phyloP scores from a whole-genome alignment of 2,113 vertebrate species.

The Calidris pugnax region DNA sequence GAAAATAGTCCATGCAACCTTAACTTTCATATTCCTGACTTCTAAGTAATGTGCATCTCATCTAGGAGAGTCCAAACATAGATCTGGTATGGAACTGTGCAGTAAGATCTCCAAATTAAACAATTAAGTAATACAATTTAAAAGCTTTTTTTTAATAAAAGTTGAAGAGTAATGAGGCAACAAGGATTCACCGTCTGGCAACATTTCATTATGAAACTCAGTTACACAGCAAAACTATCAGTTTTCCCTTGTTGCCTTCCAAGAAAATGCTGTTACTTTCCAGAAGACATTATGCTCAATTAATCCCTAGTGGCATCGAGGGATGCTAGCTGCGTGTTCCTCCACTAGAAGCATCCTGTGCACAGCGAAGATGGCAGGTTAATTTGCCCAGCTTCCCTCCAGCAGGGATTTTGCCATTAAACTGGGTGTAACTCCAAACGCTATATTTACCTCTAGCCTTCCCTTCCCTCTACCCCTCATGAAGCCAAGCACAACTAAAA shows the following conservation, averaged over 20 bases:
- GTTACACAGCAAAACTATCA: slow-evolving; percentile 6
- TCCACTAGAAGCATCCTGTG: background rate
- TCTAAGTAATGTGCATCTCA: background rate
- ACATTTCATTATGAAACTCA: slow-evolving; percentile 16
- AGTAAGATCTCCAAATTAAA: background rate
- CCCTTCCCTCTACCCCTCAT: background rate
- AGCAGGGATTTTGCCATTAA: background rate
- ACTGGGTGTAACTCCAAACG: background rate
- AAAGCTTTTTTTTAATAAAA: slow-evolving; percentile 17
- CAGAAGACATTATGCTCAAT: slow-evolving; percentile 28
- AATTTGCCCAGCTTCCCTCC: background rate
- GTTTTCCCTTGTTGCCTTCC: slow-evolving; percentile 27
- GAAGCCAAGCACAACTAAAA: background rate
- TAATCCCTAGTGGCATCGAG: background rate
- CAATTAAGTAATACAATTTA: slow-evolving; percentile 23
- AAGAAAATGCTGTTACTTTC: slow-evolving; percentile 30
- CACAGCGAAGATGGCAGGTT: background rate
- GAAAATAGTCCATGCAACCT: background rate
- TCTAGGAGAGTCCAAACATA: background rate
- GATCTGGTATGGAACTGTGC: background rate
- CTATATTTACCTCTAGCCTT: background rate
- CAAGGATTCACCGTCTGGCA: background rate
- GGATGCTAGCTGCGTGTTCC: background rate
- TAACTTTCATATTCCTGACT: background rate
- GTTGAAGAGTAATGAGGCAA: slow-evolving; percentile 48